A percentile compares a stretch with the other conserved stretches of the same genome.
Conservation (phyloP, 2,888 invertebrate genomes). For the Megastigmus dorsalis region DNA sequence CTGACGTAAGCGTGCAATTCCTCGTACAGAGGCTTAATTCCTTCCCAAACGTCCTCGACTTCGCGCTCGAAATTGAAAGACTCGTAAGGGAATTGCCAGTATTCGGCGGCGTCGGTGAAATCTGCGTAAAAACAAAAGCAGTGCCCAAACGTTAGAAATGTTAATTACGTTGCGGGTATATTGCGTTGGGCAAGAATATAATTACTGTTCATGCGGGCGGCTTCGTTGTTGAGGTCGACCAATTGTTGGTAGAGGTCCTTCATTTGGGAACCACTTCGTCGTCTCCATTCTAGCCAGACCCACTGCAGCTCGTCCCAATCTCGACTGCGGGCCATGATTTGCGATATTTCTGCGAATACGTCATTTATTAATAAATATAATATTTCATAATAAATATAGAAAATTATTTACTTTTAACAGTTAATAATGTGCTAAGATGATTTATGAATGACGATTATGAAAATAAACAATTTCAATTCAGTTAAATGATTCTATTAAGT, state of each 20-base stretch:
- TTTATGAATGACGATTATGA: not conserved
- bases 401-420: not conserved
- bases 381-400: not conserved
- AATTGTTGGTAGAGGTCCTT: slow-evolving; percentile 88
- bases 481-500: too few species aligned
- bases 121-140: slow-evolving; percentile 77
- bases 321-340: slow-evolving; percentile 85
- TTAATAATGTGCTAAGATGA: not conserved
- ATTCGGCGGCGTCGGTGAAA: slow-evolving; percentile 90
- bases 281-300: slow-evolving; percentile 92
- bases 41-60: slow-evolving; percentile 88
- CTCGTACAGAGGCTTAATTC: slow-evolving; percentile 90
- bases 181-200: not conserved
- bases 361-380: not conserved
- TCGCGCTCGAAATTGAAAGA: slow-evolving; percentile 85
- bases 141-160: slow-evolving; percentile 10
- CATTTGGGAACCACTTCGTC: slow-evolving; percentile 85
- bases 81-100: slow-evolving; percentile 93
- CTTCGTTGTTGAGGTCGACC: slow-evolving; percentile 86
- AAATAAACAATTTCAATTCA: not conserved
- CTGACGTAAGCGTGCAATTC: slow-evolving; percentile 93
- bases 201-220: slow-evolving; percentile 86
- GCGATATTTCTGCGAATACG: slow-evolving; percentile 73
- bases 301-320: slow-evolving; percentile 93
- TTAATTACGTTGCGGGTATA: not conserved